Conservation (phyloP, 2,888 invertebrate genomes). For the Tetramorium bicarinatum region DNA sequence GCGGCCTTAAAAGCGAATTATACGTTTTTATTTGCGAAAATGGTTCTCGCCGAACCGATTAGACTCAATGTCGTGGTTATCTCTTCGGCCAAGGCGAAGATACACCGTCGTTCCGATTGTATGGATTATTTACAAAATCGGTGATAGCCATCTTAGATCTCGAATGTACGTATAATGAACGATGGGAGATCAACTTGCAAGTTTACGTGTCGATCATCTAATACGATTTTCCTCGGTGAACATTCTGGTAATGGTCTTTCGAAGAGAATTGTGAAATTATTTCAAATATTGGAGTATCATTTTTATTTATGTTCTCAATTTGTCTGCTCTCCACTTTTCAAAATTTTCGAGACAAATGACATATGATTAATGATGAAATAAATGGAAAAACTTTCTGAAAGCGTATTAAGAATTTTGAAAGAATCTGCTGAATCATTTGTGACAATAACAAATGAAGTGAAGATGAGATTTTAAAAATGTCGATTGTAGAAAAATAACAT, state of each 20-base stretch:
- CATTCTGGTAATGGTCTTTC: neutral
- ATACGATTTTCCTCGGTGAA: neutral
- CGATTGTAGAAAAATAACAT: neutral
- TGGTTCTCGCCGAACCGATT: constrained; percentile 1
- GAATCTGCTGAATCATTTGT: neutral
- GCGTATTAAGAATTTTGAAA: no score
- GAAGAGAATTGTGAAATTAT: neutral
- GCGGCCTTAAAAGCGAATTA: constrained; percentile 57
- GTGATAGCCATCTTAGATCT: neutral
- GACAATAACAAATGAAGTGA: neutral
- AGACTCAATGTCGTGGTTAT: neutral
- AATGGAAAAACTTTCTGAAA: neutral
- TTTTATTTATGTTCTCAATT: neutral
- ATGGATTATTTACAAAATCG: constrained; percentile 34
- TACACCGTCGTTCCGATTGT: neutral
- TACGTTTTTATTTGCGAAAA: constrained; percentile 48
- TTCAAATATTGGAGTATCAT: neutral
- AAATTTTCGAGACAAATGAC: neutral
- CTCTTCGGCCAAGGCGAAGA: neutral
- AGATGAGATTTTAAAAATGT: neutral
- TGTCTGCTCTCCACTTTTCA: neutral
- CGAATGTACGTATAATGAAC: neutral
- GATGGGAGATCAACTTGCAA: neutral
- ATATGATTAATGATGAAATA: neutral
- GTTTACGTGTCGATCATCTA: neutral